phyloP scores from a whole-genome alignment of 2,113 vertebrate species.

The Semicossyphus pulcher region DNA sequence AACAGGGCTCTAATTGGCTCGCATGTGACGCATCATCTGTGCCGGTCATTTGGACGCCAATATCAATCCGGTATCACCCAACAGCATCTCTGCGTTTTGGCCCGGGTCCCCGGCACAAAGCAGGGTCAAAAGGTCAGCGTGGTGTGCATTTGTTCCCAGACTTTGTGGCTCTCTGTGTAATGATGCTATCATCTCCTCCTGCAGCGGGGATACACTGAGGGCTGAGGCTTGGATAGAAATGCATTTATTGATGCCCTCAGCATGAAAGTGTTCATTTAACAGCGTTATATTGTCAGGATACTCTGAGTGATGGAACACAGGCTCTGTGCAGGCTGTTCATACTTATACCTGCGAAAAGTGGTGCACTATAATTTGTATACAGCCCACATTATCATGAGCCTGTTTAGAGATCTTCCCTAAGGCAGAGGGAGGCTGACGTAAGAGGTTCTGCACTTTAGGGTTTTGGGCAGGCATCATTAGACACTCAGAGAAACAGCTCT shows the following conservation, averaged over 20 bases:
- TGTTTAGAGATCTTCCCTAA: too few species aligned
- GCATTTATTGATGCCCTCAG: not conserved
- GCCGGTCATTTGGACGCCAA: constrained; percentile 43
- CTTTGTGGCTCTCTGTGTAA: constrained; percentile 33
- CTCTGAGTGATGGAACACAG: too few species aligned
- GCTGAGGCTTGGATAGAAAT: not conserved
- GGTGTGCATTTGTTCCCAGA: constrained; percentile 8
- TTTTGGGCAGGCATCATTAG: too few species aligned
- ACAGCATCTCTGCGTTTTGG: constrained; percentile 32
- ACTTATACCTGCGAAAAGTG: too few species aligned
- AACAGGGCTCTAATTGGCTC: constrained; percentile 53
- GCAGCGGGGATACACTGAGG: not conserved
- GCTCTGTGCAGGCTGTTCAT: too few species aligned
- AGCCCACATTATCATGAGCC: too few species aligned
- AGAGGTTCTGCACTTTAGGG: too few species aligned
- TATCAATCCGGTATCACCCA: constrained; percentile 40
- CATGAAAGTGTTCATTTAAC: not conserved
- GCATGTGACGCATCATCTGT: constrained; percentile 52
- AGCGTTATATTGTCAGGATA: too few species aligned
- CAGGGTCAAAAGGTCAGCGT: constrained; percentile 41
- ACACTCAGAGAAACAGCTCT: too few species aligned
- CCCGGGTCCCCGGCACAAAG: constrained; percentile 8
- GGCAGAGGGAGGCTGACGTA: too few species aligned
- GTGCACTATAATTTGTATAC: too few species aligned
- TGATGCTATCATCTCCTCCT: constrained; percentile 32